Evolutionary conservation across 1,140 invertebrate genomes (phyloP).

Genomic region (Ridgeia piscesae): DNA sequence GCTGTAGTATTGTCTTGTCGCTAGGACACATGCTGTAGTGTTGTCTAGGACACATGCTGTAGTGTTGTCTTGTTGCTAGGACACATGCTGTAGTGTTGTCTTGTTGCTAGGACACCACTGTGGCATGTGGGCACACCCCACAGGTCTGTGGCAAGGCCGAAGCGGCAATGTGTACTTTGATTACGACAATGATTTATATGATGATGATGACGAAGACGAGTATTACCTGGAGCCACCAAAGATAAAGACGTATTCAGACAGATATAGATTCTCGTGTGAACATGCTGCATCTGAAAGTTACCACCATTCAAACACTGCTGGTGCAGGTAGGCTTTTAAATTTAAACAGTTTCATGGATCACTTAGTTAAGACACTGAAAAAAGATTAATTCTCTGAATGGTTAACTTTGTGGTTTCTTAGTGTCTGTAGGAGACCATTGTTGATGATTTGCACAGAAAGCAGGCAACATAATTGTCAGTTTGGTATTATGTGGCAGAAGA

Average conservation of each 20-base stretch:
- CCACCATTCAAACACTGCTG: neutral
- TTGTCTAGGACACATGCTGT: too few relatives aligned
- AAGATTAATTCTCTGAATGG: too few relatives aligned
- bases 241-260: neutral
- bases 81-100: neutral
- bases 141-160: neutral
- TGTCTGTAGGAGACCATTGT: too few relatives aligned
- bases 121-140: neutral
- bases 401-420: too few relatives aligned
- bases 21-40: too few relatives aligned
- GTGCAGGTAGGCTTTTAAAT: neutral
- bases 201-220: neutral
- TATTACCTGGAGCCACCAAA: neutral
- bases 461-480: too few relatives aligned
- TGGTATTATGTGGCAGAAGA: too few relatives aligned
- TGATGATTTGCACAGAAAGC: too few relatives aligned
- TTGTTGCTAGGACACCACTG: constrained; percentile 3
- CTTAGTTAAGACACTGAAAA: neutral
- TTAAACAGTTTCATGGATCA: neutral
- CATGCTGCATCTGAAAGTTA: neutral
- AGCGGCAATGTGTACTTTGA: neutral
- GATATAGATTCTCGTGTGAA: neutral
- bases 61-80: too few relatives aligned
- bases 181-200: too few relatives aligned
- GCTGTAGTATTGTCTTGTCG: too few relatives aligned